Conservation (phyloP, 2,113 vertebrate genomes). For the Rhinogobius similis region DNA sequence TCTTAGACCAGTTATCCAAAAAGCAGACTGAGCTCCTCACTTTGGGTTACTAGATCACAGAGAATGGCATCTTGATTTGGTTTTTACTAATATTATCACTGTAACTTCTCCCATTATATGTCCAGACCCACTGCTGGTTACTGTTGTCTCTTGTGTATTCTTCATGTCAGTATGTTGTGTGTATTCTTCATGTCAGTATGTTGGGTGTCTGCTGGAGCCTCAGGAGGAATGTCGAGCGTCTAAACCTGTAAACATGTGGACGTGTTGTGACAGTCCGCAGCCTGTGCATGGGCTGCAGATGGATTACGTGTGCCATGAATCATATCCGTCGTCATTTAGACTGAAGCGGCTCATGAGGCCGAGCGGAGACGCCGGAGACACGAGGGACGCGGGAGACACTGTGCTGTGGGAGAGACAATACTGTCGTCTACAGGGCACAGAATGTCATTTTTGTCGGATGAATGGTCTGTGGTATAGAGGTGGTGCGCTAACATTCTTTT, state of each 20-base stretch:
- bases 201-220: neutral
- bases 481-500: no score
- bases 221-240: constrained; percentile 29
- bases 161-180: neutral
- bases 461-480: no score
- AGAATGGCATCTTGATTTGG: no score
- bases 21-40: no score
- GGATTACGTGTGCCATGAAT: constrained; percentile 70
- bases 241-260: constrained; percentile 41
- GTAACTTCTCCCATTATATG: no score
- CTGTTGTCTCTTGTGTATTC: neutral
- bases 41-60: no score
- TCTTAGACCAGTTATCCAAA: no score
- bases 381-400: no score
- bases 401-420: neutral
- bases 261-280: constrained; percentile 48
- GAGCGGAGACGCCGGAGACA: no score
- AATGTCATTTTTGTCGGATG: no score
- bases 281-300: constrained; percentile 39
- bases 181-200: neutral
- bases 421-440: neutral
- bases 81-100: no score
- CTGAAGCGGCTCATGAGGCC: neutral
- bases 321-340: constrained; percentile 46
- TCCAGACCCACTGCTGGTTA: no score